Conservation (phyloP, 2,113 vertebrate genomes). For the Urocolius indicus region DNA sequence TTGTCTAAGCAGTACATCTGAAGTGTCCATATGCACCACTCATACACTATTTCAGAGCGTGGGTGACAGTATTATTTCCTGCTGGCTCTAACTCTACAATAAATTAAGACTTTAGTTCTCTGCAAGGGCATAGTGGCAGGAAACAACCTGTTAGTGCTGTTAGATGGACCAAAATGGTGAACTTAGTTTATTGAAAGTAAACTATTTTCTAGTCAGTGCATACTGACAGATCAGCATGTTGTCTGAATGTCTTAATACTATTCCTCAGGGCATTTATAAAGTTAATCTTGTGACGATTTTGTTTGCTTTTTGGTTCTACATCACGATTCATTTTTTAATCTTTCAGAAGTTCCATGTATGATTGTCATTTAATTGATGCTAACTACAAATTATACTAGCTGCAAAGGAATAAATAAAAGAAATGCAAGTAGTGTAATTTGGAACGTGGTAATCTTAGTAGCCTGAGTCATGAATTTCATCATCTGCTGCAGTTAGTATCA, state of each 20-base stretch:
- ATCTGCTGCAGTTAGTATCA: constrained; percentile 38
- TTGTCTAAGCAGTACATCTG: background rate
- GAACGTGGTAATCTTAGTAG: constrained; percentile 59
- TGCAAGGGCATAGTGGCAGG: background rate
- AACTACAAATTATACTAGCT: constrained; percentile 53
- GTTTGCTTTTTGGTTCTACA: constrained; percentile 55
- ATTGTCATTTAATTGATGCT: constrained; percentile 38
- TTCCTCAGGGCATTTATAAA: background rate
- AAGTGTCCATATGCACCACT: background rate
- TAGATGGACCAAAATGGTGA: background rate
- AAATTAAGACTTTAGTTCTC: background rate
- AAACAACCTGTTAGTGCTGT: background rate
- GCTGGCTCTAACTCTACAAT: background rate
- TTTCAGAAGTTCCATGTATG: constrained; percentile 49
- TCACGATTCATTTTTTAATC: constrained; percentile 51
- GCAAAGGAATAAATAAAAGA: constrained; percentile 52
- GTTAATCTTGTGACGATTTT: constrained; percentile 36
- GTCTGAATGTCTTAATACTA: background rate
- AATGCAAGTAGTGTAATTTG: constrained; percentile 63
- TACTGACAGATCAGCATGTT: background rate
- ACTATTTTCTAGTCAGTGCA: background rate
- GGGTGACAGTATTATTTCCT: background rate
- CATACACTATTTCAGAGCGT: background rate
- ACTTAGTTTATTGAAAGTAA: background rate
- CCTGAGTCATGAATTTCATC: constrained; percentile 73